Base-by-base conservation (phyloP, 2,113 vertebrate species). In the Cryptotis parvus region DNA sequence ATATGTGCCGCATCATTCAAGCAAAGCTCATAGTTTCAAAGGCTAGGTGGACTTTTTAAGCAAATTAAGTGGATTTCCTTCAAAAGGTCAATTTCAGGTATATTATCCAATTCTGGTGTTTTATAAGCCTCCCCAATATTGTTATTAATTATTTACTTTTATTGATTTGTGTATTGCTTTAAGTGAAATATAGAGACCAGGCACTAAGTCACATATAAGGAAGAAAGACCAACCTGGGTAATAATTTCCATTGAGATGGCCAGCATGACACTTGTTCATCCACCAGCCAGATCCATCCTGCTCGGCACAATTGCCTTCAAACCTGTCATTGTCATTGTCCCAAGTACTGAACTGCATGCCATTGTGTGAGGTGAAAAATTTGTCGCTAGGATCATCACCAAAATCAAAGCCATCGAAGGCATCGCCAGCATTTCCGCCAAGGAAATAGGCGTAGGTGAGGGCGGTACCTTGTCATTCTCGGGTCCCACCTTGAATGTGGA, bases 221-320 rank as follows among this genome's bases (percentile, higher is more conserved):
- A 77, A 90, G 77, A 84, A 61, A n/a, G 58, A 4, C 72, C 85
- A 96, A 98, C 98, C 98, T 96, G 16, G 41, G 91, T 99, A 99
- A 92, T 99, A 99, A 98, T 98, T 97, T 91, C 99, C 99, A 8
- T 99, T 99, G 95, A 99, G 98, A 94, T 99, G 98, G 70, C 96
- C 99, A 69, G 99, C 99, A 1, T 99, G 99, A 45, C 99, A 99
- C 52, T 98, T 98, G 76, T 99, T 99, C 99, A 99, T 99, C 99
- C 99, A 99, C 99, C 99, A 99, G 7, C 99, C 99, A 9, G 99
- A 99, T 39, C 98, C 98, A 2, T 99, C 99, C 96, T 99, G 98
- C 65, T 96, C 89, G 29, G 99, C 99, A 91, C 99, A 99, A 97
- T 99, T 99, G 66, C 98, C 98, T 0, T 97, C 90, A 9, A 94